Evolutionary conservation across 2,888 invertebrate species (phyloP).

Genomic region (Neria commutata): DNA sequence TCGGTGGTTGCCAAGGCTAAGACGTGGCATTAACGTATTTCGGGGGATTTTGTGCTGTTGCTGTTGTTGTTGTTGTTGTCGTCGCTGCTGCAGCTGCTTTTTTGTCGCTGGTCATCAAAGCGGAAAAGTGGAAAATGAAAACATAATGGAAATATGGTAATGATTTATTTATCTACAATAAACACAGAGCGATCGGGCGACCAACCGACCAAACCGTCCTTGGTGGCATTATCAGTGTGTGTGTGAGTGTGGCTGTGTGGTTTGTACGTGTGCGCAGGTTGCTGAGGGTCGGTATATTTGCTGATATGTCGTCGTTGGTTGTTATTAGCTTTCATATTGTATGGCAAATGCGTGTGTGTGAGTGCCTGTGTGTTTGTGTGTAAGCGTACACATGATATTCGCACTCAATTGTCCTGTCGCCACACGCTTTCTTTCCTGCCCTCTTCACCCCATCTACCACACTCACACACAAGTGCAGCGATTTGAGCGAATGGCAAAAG

Average conservation of each 20-base stretch:
- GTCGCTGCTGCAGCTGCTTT: neutral
- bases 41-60: neutral
- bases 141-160: slow-evolving; percentile 42
- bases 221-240: neutral
- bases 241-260: neutral
- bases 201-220: neutral
- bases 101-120: slow-evolving; percentile 34
- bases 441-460: no score
- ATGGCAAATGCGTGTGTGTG: slow-evolving; percentile 7
- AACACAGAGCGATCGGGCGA: neutral
- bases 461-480: neutral
- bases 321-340: neutral
- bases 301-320: neutral
- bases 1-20: neutral
- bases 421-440: neutral
- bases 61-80: neutral
- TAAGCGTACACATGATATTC: slow-evolving; percentile 20
- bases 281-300: slow-evolving; percentile 2
- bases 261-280: neutral
- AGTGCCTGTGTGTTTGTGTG: slow-evolving; percentile 1
- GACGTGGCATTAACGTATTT: neutral
- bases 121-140: slow-evolving; percentile 42
- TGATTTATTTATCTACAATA: slow-evolving; percentile 39
- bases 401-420: neutral
- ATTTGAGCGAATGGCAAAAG: neutral